A percentile compares a stretch with the other conserved stretches of the same genome.
Conservation (phyloP, 2,797 vertebrate species). For the Gymnoscopelus microlampas region DNA sequence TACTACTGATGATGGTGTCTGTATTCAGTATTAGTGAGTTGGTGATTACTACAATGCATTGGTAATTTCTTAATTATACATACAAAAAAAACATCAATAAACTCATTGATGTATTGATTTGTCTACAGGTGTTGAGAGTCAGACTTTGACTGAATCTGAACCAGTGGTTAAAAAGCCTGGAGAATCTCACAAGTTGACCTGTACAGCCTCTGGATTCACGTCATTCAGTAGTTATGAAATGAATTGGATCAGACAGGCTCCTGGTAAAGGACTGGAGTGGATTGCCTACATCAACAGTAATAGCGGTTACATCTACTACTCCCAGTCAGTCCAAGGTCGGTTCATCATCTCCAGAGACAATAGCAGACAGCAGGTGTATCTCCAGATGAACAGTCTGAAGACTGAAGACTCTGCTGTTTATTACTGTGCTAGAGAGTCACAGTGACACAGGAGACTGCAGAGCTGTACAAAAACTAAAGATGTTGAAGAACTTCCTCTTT, state of each 20-base stretch:
- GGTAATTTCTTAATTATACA: too few species aligned
- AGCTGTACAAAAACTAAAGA: slow-evolving; percentile 19
- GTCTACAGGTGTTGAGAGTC: slow-evolving; percentile 23
- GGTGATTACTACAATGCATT: too few species aligned
- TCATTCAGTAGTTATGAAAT: neutral
- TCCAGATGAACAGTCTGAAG: slow-evolving; percentile 56
- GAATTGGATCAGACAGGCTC: slow-evolving; percentile 37
- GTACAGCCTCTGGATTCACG: slow-evolving; percentile 9
- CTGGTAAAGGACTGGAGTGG: slow-evolving; percentile 56
- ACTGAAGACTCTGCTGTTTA: slow-evolving; percentile 56
- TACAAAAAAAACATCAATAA: too few species aligned
- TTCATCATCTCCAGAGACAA: slow-evolving; percentile 61
- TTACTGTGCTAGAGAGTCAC: slow-evolving; percentile 49
- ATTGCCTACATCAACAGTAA: too few species aligned
- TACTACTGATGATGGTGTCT: too few species aligned
- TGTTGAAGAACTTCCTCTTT: slow-evolving; percentile 20
- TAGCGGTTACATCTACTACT: slow-evolving; percentile 28
- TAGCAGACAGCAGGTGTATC: slow-evolving; percentile 35
- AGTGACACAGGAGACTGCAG: slow-evolving; percentile 16
- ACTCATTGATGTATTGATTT: too few species aligned
- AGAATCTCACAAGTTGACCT: slow-evolving; percentile 27
- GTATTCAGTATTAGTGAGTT: too few species aligned
- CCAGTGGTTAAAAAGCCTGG: slow-evolving; percentile 43
- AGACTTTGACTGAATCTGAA: slow-evolving; percentile 51
- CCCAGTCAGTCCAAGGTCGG: slow-evolving; percentile 27